Conservation (phyloP, 2,113 vertebrate species). For the Colius striatus region DNA sequence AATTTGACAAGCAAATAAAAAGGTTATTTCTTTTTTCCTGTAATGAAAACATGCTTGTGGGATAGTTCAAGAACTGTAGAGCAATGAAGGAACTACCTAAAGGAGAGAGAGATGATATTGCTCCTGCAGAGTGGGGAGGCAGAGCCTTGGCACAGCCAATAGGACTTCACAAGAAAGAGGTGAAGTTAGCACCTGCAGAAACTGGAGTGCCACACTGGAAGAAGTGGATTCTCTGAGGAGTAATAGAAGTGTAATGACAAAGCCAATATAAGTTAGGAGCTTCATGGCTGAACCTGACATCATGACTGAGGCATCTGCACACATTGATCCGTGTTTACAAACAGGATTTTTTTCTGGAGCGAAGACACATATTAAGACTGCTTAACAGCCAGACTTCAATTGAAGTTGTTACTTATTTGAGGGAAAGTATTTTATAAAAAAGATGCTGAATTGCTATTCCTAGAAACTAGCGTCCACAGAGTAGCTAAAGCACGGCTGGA, state of each 20-base stretch:
- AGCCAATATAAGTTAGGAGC: not conserved
- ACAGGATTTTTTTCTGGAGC: not conserved
- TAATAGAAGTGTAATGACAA: not conserved
- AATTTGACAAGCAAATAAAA: not conserved
- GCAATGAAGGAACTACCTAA: not conserved
- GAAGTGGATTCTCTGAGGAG: not conserved
- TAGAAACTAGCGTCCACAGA: not conserved
- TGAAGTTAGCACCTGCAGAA: not conserved
- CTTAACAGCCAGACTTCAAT: not conserved
- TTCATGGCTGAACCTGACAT: fast-evolving
- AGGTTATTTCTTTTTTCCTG: not conserved
- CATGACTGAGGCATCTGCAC: not conserved
- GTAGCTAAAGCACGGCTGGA: not conserved
- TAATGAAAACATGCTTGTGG: not conserved
- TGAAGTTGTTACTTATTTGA: not conserved
- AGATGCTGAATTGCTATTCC: not conserved
- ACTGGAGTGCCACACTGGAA: not conserved
- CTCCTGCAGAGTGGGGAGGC: not conserved
- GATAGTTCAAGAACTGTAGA: not conserved
- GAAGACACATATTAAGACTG: not conserved
- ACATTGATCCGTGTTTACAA: not conserved
- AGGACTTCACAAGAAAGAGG: not conserved
- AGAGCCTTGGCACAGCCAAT: not conserved
- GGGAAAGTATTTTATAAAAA: not conserved
- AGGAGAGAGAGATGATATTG: not conserved